These are phyloP conservation scores for Gari tellinella DNA, from an alignment of 2,888 invertebrate species.

Conservation along the genomic window DNA sequence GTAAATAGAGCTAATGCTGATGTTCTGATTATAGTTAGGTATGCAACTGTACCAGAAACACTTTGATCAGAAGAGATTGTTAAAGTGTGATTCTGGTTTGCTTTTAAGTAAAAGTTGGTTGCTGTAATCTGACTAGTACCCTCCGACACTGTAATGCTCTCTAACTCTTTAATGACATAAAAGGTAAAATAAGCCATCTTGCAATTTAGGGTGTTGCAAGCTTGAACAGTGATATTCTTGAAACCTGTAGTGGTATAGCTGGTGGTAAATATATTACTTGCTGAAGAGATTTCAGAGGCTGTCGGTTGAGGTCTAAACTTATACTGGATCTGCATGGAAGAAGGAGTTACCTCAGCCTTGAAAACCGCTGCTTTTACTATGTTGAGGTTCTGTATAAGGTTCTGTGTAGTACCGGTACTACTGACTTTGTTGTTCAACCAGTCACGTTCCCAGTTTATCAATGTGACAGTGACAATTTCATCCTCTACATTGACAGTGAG, in stretches of 20 bases:
- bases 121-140: slow-evolving; percentile 29
- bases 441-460: neutral
- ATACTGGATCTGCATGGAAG: too few species aligned
- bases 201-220: slow-evolving; percentile 39
- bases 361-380: too few species aligned
- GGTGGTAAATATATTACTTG: too few species aligned
- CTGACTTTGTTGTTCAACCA: too few species aligned
- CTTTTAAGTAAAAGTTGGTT: too few species aligned
- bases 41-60: slow-evolving; percentile 18
- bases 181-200: slow-evolving; percentile 36
- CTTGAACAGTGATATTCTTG: slow-evolving; percentile 41
- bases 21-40: slow-evolving; percentile 20
- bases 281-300: too few species aligned
- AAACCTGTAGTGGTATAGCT: slow-evolving; percentile 28
- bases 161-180: slow-evolving; percentile 54
- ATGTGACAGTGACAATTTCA: slow-evolving; percentile 26
- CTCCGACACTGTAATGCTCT: slow-evolving; percentile 33
- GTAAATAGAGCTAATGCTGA: neutral
- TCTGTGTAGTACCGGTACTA: too few species aligned
- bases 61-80: slow-evolving; percentile 24
- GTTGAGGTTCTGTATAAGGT: too few species aligned
- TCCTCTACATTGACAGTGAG: slow-evolving; percentile 56
- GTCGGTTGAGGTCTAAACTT: too few species aligned
- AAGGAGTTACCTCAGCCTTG: too few species aligned
- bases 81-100: too few species aligned